Conservation (phyloP, 2,888 invertebrate genomes). For the Callyntrura guangdongensis region DNA sequence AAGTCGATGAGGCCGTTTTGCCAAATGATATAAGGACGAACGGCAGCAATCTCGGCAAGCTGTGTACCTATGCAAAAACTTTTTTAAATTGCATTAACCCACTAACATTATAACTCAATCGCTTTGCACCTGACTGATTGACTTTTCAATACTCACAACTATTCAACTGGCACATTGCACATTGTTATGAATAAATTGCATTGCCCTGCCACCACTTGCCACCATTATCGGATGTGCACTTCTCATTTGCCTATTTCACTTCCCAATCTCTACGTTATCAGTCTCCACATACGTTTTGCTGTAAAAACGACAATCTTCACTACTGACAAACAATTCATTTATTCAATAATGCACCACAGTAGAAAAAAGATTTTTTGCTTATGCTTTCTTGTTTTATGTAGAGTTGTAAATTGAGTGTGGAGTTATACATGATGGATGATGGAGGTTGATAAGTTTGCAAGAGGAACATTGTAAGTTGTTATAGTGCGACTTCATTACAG, state of each 20-base stretch:
- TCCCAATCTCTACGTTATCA: background rate
- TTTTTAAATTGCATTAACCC: background rate
- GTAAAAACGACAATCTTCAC: conserved; percentile 16
- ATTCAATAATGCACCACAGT: background rate
- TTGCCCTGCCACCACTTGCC: background rate
- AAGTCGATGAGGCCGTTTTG: conserved; percentile 59
- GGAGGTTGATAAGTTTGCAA: background rate
- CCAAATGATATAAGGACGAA: background rate
- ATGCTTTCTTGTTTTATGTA: conserved; percentile 12
- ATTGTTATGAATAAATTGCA: background rate
- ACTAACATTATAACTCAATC: background rate
- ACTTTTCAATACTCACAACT: conserved; percentile 31
- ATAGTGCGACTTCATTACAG: conserved; percentile 16
- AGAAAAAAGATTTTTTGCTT: conserved; percentile 13
- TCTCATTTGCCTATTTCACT: background rate
- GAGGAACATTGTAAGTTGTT: background rate
- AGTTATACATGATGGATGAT: background rate
- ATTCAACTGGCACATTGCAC: background rate
- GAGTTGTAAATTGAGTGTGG: background rate
- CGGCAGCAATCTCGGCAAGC: background rate
- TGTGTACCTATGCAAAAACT: too few species aligned
- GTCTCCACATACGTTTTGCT: background rate
- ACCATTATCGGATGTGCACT: background rate
- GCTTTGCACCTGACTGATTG: conserved; percentile 32
- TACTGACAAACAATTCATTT: conserved; percentile 36